Conservation (phyloP, 2,113 vertebrate genomes). For the Cebidichthys violaceus region DNA sequence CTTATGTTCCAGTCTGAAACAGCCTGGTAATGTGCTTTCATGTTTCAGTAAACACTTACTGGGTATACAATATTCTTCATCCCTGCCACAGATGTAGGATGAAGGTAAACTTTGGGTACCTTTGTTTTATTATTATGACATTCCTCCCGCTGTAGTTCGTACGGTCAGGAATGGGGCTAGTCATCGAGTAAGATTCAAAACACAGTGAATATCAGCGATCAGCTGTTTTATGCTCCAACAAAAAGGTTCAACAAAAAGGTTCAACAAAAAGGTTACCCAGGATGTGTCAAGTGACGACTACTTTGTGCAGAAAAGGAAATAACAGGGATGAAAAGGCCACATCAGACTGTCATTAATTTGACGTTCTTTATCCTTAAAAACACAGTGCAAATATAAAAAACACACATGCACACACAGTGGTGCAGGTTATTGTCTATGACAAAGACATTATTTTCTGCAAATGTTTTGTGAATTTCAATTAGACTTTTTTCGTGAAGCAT, state of each 20-base stretch:
- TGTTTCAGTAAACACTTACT: slow-evolving; percentile 49
- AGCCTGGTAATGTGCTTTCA: slow-evolving; percentile 41
- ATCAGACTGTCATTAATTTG: background rate
- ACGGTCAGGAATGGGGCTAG: background rate
- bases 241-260: no score
- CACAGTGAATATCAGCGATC: background rate
- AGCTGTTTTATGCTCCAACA: background rate
- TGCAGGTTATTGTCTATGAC: background rate
- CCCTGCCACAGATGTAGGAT: slow-evolving; percentile 15
- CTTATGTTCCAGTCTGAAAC: slow-evolving; percentile 25
- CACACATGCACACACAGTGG: background rate
- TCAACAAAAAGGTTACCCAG: background rate
- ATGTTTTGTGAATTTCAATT: background rate
- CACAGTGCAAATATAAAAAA: background rate
- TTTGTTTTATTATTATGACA: slow-evolving; percentile 7
- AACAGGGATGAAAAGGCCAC: slow-evolving; percentile 10
- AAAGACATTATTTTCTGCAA: background rate
- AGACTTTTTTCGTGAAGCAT: background rate
- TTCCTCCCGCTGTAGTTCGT: slow-evolving; percentile 15
- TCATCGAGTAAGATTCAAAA: slow-evolving; percentile 2
- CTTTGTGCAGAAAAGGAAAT: background rate
- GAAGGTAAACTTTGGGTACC: slow-evolving; percentile 22
- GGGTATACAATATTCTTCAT: slow-evolving; percentile 31
- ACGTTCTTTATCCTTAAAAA: slow-evolving; percentile 1
- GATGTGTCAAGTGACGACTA: background rate